Evolutionary conservation across 2,888 invertebrate species (phyloP).

Genomic region (Tuta absoluta): DNA sequence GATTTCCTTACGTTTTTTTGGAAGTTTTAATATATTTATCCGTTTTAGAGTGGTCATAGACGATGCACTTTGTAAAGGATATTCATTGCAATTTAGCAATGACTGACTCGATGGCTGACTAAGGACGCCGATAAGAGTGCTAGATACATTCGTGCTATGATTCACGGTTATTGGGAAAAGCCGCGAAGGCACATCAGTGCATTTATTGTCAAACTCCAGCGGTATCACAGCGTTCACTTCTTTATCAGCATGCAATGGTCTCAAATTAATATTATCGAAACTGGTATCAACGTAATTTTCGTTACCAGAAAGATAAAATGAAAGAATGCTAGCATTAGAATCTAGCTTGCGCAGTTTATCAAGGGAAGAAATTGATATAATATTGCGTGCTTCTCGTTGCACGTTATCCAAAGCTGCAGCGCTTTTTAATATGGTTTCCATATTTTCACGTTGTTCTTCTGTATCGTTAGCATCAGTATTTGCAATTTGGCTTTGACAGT

Average conservation of each 20-base stretch:
- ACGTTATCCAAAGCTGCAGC: constrained; percentile 40
- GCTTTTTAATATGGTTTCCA: constrained; percentile 49
- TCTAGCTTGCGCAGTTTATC: constrained; percentile 52
- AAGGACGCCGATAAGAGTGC: constrained; percentile 46
- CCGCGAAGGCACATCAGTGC: constrained; percentile 55
- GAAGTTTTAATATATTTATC: not conserved
- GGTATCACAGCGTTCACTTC: constrained; percentile 51
- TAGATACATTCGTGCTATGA: constrained; percentile 46
- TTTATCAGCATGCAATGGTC: constrained; percentile 49
- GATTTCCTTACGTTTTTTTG: not conserved
- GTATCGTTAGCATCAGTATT: constrained; percentile 30
- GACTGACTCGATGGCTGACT: constrained; percentile 52
- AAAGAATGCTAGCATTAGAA: constrained; percentile 51
- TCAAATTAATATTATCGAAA: constrained; percentile 28
- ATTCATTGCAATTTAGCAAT: constrained; percentile 45
- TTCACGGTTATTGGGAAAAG: constrained; percentile 43
- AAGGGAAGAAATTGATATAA: constrained; percentile 52
- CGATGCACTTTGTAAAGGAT: constrained; percentile 25
- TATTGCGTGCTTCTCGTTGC: constrained; percentile 40
- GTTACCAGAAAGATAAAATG: constrained; percentile 48
- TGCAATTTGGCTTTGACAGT: constrained; percentile 53
- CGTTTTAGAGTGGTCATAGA: constrained; percentile 6
- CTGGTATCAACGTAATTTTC: constrained; percentile 16
- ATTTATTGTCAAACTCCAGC: constrained; percentile 43
- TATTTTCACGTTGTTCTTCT: constrained; percentile 37